phyloP scores from a whole-genome alignment of 2,113 vertebrate species.

The Alethe castanea region DNA sequence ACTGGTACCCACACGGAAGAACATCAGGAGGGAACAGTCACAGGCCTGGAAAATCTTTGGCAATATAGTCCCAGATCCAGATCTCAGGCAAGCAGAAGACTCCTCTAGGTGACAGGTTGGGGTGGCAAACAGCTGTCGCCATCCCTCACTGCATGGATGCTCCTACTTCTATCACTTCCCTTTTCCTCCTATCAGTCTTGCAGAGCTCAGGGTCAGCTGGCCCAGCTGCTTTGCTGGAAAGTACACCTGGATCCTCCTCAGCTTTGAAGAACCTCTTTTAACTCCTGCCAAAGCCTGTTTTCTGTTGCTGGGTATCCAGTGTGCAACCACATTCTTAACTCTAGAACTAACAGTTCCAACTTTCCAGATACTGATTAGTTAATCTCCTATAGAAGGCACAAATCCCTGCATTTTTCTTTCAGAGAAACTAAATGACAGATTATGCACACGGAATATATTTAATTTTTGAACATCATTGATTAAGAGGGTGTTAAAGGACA shows the following conservation, averaged over 20 bases:
- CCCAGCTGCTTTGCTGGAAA: background rate
- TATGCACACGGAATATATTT: background rate
- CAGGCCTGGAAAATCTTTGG: background rate
- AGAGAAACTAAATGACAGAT: background rate
- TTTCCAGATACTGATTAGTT: background rate
- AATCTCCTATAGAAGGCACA: background rate
- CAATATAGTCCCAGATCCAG: background rate
- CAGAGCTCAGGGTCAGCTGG: background rate
- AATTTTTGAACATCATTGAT: background rate
- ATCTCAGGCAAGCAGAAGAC: background rate
- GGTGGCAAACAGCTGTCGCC: background rate
- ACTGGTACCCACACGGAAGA: background rate
- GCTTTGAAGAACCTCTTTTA: background rate
- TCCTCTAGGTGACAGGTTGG: background rate
- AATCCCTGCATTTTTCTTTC: background rate
- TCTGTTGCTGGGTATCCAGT: background rate
- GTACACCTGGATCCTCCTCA: background rate
- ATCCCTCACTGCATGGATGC: background rate
- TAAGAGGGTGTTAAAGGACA: background rate
- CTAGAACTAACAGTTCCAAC: background rate
- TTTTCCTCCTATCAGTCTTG: background rate
- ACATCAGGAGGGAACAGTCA: background rate
- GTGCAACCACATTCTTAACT: background rate
- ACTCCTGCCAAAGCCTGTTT: background rate
- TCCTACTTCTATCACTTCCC: background rate